A percentile compares a stretch with the other conserved stretches of the same genome.
Conservation (phyloP, 2,797 vertebrate genomes). For the Avahi laniger region DNA sequence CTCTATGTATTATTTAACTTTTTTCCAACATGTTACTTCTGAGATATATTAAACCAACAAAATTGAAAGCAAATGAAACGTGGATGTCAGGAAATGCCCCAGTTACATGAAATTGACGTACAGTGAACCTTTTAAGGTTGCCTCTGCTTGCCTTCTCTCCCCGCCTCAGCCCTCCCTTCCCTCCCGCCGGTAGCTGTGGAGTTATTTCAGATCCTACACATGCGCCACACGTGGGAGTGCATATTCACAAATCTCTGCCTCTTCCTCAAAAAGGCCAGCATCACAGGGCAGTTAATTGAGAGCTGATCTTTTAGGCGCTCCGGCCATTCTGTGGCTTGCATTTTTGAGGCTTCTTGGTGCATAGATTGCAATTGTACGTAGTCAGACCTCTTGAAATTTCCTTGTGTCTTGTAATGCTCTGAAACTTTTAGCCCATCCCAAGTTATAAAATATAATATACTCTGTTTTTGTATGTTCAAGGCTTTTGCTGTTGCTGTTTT, state of each 20-base stretch:
- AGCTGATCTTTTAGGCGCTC: neutral
- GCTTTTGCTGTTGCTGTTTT: neutral
- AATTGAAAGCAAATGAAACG: neutral
- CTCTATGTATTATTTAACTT: neutral
- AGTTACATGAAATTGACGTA: neutral
- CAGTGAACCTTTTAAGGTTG: neutral
- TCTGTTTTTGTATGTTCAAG: neutral
- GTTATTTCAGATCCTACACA: neutral
- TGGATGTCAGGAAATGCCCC: neutral
- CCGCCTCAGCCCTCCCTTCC: rapidly evolving
- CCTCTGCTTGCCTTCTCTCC: neutral
- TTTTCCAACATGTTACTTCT: neutral
- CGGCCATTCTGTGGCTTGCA: neutral
- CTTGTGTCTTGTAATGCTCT: neutral
- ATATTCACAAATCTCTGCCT: neutral
- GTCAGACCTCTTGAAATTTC: neutral
- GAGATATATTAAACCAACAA: neutral
- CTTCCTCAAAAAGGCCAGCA: neutral
- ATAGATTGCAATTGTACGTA: neutral
- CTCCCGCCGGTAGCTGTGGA: neutral
- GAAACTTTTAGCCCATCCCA: neutral
- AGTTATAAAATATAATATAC: neutral
- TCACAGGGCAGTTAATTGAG: neutral
- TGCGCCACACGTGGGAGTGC: too few species aligned
- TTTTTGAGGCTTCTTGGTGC: neutral